Base-by-base conservation (phyloP, 2,113 vertebrate genomes). In the Ondatra zibethicus region DNA sequence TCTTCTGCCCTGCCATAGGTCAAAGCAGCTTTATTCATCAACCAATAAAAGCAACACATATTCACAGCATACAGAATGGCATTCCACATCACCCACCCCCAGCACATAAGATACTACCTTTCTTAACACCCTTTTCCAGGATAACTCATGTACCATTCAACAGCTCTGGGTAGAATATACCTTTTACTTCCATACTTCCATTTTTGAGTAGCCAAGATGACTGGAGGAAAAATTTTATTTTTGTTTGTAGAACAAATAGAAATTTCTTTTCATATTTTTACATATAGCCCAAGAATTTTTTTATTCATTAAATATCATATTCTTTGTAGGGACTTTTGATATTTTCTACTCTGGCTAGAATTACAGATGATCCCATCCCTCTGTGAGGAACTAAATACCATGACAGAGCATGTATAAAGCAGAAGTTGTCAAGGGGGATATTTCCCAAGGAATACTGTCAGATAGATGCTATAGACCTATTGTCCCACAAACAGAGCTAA, bases 181-280 rank as follows among this genome's bases (percentile, higher is more conserved):
- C 63, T 93, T 89, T 68, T 52, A 80, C 81, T 31, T 84, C 65
- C 27, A 17, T 36, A 1, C 13, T 45, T 93, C n/a, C 13, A 52
- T 91, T 89, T 70, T 68, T 82, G 66, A 77, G 5, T 85, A 75
- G 36, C 39, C 65, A 88, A 16, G 16, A 25, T 50, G 58, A 13
- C 4, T 25, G 8, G 36, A 55, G 33, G 33, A 72, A 88, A 55
- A 14, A 29, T 65, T 13, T 88, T 84, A 63, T 21, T 66, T 7
- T 93, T 86, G 19, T 19, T 87, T 89, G 27, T 14, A 47, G 85
- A 91, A 45, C 39, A 89, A 94, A 94, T 47, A 68, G 55, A 94
- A 76, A 58, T 0, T n/a, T 8, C 17, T 61, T 42, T 45, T 78
- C 42, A 47, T 88, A 47, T 88, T 47, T n/a, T 70, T 92, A 70